Conservation (phyloP, 1,140 invertebrate genomes). For the Euwallacea similis region DNA sequence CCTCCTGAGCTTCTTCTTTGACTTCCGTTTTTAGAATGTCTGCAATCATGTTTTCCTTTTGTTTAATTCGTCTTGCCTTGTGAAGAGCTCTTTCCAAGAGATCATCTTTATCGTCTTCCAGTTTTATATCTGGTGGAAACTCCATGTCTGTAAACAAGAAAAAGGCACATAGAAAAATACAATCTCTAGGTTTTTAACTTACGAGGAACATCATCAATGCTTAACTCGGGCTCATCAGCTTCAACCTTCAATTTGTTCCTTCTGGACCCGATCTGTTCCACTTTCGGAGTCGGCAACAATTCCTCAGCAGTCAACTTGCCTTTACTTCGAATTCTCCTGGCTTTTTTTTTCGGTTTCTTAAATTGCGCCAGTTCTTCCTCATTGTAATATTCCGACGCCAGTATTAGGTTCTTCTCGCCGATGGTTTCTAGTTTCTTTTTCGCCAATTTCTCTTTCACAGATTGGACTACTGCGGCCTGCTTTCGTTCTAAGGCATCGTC, state of each 20-base stretch:
- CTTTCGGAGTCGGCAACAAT: conserved; percentile 53
- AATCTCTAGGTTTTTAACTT: conserved; percentile 26
- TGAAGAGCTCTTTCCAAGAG: conserved; percentile 72
- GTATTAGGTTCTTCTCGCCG: conserved; percentile 63
- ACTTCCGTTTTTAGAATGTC: conserved; percentile 54
- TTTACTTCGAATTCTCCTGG: conserved; percentile 61
- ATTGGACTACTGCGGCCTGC: conserved; percentile 56
- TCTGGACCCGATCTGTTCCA: conserved; percentile 60
- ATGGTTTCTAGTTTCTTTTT: conserved; percentile 76
- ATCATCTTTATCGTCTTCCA: conserved; percentile 76
- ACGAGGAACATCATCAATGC: conserved; percentile 60
- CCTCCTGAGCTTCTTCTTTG: conserved; percentile 55
- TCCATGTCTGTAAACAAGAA: conserved; percentile 21
- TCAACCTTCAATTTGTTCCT: conserved; percentile 44
- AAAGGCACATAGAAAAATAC: not conserved
- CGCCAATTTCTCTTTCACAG: conserved; percentile 62
- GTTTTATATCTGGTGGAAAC: conserved; percentile 55
- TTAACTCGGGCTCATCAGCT: conserved; percentile 47
- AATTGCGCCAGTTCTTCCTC: conserved; percentile 80
- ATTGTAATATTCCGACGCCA: conserved; percentile 89
- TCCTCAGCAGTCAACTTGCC: conserved; percentile 64
- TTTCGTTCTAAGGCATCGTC: conserved; percentile 56
- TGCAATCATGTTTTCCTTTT: conserved; percentile 57
- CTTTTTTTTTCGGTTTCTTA: conserved; percentile 93
- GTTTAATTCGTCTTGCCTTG: conserved; percentile 74